Evolutionary conservation across 2,113 vertebrate species (phyloP).

Genomic region (Crotalus horridus): DNA sequence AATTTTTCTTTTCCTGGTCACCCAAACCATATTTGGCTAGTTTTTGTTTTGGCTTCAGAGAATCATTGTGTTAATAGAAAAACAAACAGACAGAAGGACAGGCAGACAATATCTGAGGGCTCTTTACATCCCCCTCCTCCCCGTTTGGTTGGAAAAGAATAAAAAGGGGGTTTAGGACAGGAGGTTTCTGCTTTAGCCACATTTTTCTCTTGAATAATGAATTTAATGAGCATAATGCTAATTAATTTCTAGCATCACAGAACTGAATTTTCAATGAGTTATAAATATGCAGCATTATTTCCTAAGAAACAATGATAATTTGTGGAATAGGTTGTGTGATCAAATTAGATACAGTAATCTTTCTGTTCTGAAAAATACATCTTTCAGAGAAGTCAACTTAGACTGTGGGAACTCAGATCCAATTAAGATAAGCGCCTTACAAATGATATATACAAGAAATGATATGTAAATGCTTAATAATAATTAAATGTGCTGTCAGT

Average conservation of each 20-base stretch:
- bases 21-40: neutral
- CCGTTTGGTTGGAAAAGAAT: neutral
- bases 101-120: neutral
- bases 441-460: neutral
- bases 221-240: neutral
- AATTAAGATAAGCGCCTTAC: neutral
- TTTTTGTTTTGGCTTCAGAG: neutral
- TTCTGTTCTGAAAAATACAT: neutral
- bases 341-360: neutral
- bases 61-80: neutral
- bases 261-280: neutral
- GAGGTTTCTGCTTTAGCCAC: neutral
- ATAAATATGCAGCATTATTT: neutral
- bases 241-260: neutral
- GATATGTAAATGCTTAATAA: neutral
- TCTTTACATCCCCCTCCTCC: neutral
- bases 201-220: neutral
- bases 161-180: neutral
- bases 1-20: neutral
- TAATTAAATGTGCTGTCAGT: neutral
- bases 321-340: neutral
- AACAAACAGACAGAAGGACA: neutral
- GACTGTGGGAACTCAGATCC: slow-evolving; percentile 3
- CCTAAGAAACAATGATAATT: neutral
- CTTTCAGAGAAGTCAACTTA: neutral